Evolutionary conservation across 2,797 vertebrate genomes (phyloP), one percentile per base, ranked within the genome.

Genomic region (Sebastes miniatus): DNA sequence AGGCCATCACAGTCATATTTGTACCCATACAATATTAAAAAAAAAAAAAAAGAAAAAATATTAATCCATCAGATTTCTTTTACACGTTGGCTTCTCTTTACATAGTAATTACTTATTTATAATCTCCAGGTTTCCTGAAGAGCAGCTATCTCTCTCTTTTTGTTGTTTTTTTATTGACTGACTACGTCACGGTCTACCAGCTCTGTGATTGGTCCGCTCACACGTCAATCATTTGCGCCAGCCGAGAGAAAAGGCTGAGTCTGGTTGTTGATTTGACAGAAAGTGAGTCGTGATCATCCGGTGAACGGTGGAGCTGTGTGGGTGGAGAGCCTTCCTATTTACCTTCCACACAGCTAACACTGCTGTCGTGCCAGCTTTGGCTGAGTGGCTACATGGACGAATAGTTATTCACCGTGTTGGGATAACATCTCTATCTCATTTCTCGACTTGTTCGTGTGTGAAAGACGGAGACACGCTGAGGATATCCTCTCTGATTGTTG

Each of bases 241-340:
- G 59, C 8, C 2, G 77, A 90, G 83, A 91, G 86, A 92, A 91
- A 86, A 89, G 79, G 79, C 84, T 91, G 93, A 91, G 90, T 89
- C 71, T 80, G 73, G 65, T 74, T 80, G 57, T 78, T 80, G 74
- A 89, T 91, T 89, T 90, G 91, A 92, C 91, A 91, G 89, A 89
- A 89, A 84, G 59, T 36, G 89, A 94, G 93, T 95, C 94, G 95
- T 95, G 94, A 95, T 94, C 91, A 83, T 90, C 84, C 88, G 72
- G 87, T 70, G 1, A 72, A 86, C 88, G 72, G 87, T 70, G 1
- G 75, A 86, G 47, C 75, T 85, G 94, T 94, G 93, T 94, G 93
- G 94, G 94, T 84, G 93, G 93, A 90, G 67, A 79, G 73, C 81
- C 76, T 83, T 74, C 83, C 81, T 69, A 73, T 88, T 91, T 88